Conservation (phyloP, 2,797 vertebrate genomes). For the Myioborus miniatus region DNA sequence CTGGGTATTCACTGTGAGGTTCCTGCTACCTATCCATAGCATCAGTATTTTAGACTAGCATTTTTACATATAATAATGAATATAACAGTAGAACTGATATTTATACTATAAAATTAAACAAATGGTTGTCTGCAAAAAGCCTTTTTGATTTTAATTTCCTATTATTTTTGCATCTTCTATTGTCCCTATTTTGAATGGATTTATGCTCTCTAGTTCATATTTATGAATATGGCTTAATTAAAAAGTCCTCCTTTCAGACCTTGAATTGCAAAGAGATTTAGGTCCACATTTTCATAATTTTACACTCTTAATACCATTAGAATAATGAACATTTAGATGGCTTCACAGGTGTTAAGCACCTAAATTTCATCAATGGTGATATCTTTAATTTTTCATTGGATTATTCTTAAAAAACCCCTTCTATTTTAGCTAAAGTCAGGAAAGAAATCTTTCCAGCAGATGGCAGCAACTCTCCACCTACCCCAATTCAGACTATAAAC, state of each 20-base stretch:
- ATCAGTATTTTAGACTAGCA: neutral
- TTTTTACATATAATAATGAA: neutral
- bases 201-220: neutral
- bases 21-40: neutral
- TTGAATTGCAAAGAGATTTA: neutral
- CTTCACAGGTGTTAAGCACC: neutral
- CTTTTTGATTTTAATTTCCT: neutral
- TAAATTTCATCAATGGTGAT: neutral
- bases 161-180: neutral
- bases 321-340: neutral
- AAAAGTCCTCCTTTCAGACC: neutral
- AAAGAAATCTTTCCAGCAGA: constrained; percentile 39
- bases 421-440: neutral
- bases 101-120: neutral
- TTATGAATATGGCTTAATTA: neutral
- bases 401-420: fast-evolving
- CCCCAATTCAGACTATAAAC: neutral
- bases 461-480: constrained; percentile 54
- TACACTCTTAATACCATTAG: neutral
- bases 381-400: neutral
- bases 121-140: neutral
- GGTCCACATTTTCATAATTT: neutral
- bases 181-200: neutral
- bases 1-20: fast-evolving
- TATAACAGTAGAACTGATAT: neutral